phyloP scores from a whole-genome alignment of 1,140 invertebrate species.

The Hyposmocoma kahamanoa region DNA sequence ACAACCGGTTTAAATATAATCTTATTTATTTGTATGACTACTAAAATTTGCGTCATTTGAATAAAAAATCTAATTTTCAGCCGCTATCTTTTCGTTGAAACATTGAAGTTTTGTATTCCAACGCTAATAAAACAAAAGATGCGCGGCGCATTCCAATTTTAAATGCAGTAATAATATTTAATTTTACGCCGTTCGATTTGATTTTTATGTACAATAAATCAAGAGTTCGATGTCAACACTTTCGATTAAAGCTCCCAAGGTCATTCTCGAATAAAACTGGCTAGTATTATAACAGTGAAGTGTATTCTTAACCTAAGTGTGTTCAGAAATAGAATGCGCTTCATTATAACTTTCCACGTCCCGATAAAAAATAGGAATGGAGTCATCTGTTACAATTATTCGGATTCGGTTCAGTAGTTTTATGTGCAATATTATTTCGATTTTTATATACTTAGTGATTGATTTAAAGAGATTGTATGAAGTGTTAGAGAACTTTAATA shows the following conservation, averaged over 20 bases:
- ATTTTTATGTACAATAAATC: background rate
- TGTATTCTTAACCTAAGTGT: constrained; percentile 60
- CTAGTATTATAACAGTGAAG: constrained; percentile 22
- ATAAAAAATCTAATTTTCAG: background rate
- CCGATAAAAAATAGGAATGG: constrained; percentile 57
- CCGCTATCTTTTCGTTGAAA: no score
- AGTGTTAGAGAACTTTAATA: no score
- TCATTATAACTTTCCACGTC: constrained; percentile 62
- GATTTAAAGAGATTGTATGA: no score
- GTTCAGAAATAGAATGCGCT: constrained; percentile 52
- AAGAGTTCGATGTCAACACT: constrained; percentile 47
- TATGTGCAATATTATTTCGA: background rate
- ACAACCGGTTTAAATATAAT: constrained; percentile 13
- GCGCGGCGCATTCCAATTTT: constrained; percentile 39
- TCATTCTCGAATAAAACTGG: constrained; percentile 40
- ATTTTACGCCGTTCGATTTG: constrained; percentile 36
- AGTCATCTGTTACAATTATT: constrained; percentile 51
- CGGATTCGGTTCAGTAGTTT: constrained; percentile 16
- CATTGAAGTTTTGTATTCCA: no score
- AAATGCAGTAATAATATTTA: constrained; percentile 38
- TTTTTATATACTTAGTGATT: constrained; percentile 9
- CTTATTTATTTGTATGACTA: constrained; percentile 1
- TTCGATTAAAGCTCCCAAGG: constrained; percentile 64
- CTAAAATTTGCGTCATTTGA: background rate
- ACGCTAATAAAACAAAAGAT: constrained; percentile 39